Evolutionary conservation across 2,113 vertebrate species (phyloP).

Genomic region (Zapornia atra): DNA sequence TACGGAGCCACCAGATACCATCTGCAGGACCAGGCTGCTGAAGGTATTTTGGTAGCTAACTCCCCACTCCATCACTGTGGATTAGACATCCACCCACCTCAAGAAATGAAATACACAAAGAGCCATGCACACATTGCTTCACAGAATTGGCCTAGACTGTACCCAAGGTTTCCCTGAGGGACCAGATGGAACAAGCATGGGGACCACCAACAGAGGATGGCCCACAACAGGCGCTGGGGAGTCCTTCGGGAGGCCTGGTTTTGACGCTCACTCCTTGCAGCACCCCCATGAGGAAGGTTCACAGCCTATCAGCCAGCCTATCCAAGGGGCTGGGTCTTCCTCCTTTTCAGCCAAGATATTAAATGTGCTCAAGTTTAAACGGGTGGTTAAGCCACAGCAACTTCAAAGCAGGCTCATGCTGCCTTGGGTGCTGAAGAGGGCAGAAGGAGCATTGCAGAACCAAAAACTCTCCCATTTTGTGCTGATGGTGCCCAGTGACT

Average conservation of each 20-base stretch:
- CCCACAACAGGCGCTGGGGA: neutral
- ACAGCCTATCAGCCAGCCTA: neutral
- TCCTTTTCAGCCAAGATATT: neutral
- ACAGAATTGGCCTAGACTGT: neutral
- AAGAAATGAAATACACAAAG: neutral
- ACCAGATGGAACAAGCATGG: fast-evolving
- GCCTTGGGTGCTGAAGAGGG: neutral
- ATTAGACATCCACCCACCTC: neutral
- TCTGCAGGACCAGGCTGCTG: neutral
- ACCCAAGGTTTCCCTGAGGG: neutral
- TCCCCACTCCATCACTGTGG: neutral
- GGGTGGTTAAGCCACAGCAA: neutral
- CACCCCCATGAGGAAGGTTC: neutral
- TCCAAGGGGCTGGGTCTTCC: neutral
- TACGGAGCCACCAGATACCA: neutral
- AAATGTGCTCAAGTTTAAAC: neutral
- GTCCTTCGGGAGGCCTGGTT: neutral
- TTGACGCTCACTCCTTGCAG: fast-evolving
- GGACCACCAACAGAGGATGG: neutral
- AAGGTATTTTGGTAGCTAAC: neutral
- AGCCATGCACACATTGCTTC: neutral
- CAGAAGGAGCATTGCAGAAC: neutral
- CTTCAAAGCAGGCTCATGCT: neutral
- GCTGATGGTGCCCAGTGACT: neutral
- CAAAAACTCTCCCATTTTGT: neutral